Conservation (phyloP, 2,888 invertebrate species). For the Quadroppia sp. region DNA sequence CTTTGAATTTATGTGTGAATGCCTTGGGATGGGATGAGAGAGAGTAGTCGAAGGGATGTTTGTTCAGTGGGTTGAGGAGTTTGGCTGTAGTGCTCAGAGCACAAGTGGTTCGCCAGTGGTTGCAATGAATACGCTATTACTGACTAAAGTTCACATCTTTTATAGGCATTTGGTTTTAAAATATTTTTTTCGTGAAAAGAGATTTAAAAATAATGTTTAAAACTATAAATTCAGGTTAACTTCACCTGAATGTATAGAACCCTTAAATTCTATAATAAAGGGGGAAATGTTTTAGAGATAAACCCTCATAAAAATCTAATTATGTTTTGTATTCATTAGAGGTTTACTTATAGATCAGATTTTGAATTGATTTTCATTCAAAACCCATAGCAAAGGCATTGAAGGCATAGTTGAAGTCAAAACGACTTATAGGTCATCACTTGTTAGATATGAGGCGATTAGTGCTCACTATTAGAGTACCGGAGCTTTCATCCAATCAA, state of each 20-base stretch:
- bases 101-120: constrained; percentile 19
- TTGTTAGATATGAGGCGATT: constrained; percentile 2
- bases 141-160: constrained; percentile 7
- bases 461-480: not conserved
- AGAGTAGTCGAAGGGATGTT: constrained; percentile 31
- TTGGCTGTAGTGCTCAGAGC: not conserved
- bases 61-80: constrained; percentile 27
- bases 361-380: not conserved
- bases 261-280: constrained; percentile 11
- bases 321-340: not conserved
- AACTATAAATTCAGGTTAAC: not conserved
- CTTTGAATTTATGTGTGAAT: not conserved
- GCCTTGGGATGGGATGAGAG: constrained; percentile 22
- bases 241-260: not conserved
- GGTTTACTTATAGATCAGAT: not conserved
- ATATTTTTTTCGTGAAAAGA: too few species aligned
- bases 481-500: not conserved
- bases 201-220: too few species aligned
- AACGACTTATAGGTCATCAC: constrained; percentile 24
- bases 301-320: constrained; percentile 3
- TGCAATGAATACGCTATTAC: not conserved
- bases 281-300: not conserved
- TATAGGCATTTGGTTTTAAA: not conserved
- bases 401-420: not conserved
- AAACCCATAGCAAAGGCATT: not conserved